Evolutionary conservation across 2,888 invertebrate genomes (phyloP), one percentile per base, ranked within the genome.

Genomic region (Lepidocyrtoides sp.): DNA sequence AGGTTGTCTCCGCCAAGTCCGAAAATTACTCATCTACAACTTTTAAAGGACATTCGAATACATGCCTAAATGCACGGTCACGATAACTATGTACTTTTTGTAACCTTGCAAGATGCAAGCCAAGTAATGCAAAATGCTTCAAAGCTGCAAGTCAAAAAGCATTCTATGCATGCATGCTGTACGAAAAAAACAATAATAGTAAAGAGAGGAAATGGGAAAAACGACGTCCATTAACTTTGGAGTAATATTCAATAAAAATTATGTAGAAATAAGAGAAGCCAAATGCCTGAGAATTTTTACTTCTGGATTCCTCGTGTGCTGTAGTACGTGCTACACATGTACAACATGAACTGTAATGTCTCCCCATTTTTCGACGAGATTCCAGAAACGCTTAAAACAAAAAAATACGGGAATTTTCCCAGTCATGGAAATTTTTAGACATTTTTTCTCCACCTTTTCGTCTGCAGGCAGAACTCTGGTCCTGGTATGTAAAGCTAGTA

Each of bases 231-330:
- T 69, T 14, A 66, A 72, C 72, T 85, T 85, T 79, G 66, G 84
- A 83, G 84, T 72, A 82, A 75, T 89, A 77, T 32, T 72, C 82
- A 89, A 82, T 83, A 89, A 89, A 89, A 89, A 82, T 83, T 60
- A 69, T 77, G 81, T 79, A 4, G 17, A 17, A n/a, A 26, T 29
- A 63, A 63, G 57, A 89, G 82, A 72, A 48, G 69, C 83, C 69
- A 51, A 75, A 48, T n/a, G n/a, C 54, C 23, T 5, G 36, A 41
- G 29, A 86, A 75, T 8, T 44, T 72, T 41, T 41, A 5, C 8
- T 63, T 12, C 10, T 4, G 60, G 26, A 51, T 51, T 69, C 0
- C 17, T 0, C n/a, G 36, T 7, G 36, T n/a, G 17, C 23, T n/a
- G n/a, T n/a, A n/a, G n/a, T n/a, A n/a, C n/a, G n/a, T n/a, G n/a